phyloP scores from a whole-genome alignment of 2,113 vertebrate genomes.

The Coryphaenoides rupestris region DNA sequence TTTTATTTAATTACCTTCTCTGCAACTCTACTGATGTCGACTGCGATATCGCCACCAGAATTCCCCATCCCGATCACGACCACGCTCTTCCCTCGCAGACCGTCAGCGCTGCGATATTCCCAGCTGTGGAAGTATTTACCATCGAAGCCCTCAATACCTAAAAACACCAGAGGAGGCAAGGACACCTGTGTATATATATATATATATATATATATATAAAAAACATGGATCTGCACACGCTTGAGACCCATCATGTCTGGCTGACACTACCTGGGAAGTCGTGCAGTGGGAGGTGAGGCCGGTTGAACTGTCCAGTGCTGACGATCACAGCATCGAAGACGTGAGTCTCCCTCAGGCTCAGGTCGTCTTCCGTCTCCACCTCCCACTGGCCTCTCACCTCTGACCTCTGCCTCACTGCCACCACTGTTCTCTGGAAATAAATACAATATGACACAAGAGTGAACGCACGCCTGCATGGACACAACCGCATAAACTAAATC shows the following conservation, averaged over 20 bases:
- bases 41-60: constrained; percentile 84
- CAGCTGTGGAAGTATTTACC: constrained; percentile 82
- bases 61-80: constrained; percentile 85
- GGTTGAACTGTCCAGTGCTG: constrained; percentile 75
- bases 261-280: constrained; percentile 78
- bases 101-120: constrained; percentile 74
- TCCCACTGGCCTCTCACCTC: constrained; percentile 82
- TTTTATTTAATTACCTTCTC: constrained; percentile 76
- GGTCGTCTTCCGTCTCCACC: constrained; percentile 68
- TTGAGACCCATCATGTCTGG: neutral
- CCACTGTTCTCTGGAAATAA: constrained; percentile 73
- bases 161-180: constrained; percentile 5
- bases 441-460: neutral
- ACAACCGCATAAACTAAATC: neutral
- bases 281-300: constrained; percentile 72
- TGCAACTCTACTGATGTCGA: constrained; percentile 82
- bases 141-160: constrained; percentile 83
- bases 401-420: constrained; percentile 62
- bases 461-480: constrained; percentile 1
- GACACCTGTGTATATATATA: neutral
- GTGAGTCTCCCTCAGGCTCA: constrained; percentile 35
- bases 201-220: neutral
- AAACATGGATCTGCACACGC: no score
- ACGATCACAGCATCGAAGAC: constrained; percentile 85
- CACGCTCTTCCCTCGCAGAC: constrained; percentile 78